These are phyloP conservation scores for Ceratitis capitata DNA, from an alignment of 1,140 invertebrate genomes.

Conservation along the genomic window DNA sequence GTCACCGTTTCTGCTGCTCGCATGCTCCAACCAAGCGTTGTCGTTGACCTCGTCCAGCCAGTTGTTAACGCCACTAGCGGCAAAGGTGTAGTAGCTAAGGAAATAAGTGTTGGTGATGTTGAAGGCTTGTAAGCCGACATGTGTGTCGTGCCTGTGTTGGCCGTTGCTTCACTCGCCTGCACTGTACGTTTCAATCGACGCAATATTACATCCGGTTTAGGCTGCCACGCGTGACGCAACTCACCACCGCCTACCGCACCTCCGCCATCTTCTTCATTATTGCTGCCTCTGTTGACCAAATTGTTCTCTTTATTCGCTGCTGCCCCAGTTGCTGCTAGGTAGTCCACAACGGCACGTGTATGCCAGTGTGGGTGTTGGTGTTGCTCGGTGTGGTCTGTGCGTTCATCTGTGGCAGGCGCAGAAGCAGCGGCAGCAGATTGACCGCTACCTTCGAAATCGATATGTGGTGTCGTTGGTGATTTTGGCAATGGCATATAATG, in stretches of 20 bases:
- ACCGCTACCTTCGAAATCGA: constrained; percentile 22
- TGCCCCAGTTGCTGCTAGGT: not conserved
- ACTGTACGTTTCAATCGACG: constrained; percentile 26
- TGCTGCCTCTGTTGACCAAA: not conserved
- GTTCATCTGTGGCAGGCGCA: too few species aligned
- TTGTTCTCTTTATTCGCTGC: not conserved
- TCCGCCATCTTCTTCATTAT: not conserved
- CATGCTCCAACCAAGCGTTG: not conserved
- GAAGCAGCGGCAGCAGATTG: not conserved
- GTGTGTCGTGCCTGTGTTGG: not conserved
- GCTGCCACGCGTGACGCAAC: not conserved
- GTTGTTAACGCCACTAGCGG: not conserved
- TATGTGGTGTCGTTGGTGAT: not conserved
- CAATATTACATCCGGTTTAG: constrained; percentile 25
- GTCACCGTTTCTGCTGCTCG: not conserved
- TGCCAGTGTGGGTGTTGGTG: not conserved
- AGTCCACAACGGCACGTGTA: not conserved
- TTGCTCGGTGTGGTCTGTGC: not conserved
- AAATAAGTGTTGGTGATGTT: not conserved
- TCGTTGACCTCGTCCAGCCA: not conserved
- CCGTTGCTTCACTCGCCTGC: not conserved
- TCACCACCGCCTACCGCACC: not conserved
- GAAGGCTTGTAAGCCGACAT: too few species aligned
- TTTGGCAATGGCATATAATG: not conserved
- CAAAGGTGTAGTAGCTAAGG: not conserved